Evolutionary conservation across 2,888 invertebrate genomes (phyloP).

Genomic region (Agrochola macilenta): DNA sequence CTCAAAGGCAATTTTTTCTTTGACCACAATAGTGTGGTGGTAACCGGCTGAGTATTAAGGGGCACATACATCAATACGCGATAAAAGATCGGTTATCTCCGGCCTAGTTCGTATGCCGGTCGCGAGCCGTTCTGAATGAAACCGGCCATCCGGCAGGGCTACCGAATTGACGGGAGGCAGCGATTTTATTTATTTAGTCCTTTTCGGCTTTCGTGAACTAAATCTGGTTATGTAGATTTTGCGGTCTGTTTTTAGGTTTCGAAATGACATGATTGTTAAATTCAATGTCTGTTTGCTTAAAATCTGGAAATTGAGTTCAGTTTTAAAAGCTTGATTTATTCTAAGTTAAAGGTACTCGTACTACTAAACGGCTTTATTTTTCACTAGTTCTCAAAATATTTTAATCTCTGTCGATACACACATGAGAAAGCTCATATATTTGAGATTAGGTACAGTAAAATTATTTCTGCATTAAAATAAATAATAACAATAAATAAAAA

Average conservation of each 20-base stretch:
- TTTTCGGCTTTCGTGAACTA: background rate
- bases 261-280: background rate
- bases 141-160: conserved; percentile 56
- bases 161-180: conserved; percentile 7
- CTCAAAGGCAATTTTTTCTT: conserved; percentile 34
- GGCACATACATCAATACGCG: conserved; percentile 76
- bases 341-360: background rate
- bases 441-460: background rate
- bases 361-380: background rate
- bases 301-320: background rate
- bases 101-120: conserved; percentile 67
- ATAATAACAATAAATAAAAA: background rate
- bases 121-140: conserved; percentile 58
- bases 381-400: background rate
- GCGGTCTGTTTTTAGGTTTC: too few relatives aligned
- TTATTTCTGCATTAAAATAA: background rate
- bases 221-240: background rate
- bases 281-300: background rate
- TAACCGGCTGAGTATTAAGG: conserved; percentile 53
- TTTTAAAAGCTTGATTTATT: background rate
- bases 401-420: too few relatives aligned
- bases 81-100: conserved; percentile 80
- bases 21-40: conserved; percentile 49
- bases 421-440: background rate
- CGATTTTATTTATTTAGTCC: conserved; percentile 38